Base-by-base conservation (phyloP, 2,888 invertebrate genomes). In the Machimus rusticus region DNA sequence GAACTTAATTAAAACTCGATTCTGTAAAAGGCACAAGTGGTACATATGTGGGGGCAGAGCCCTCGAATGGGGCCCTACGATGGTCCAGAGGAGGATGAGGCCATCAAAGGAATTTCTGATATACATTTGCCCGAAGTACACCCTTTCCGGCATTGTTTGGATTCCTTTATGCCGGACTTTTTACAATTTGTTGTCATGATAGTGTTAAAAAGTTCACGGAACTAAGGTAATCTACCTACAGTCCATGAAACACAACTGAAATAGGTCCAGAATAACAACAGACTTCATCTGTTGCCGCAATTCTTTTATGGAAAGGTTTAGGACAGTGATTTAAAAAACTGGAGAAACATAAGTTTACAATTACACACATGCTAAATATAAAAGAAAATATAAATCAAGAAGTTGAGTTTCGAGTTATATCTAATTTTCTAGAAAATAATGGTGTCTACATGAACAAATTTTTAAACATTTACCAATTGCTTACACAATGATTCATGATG, bases 1-100 rank as follows among this genome's bases (percentile, higher is more conserved):
- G 85, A 85, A 85, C 85, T 85, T 85, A 85, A 85, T 85, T 85
- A 85, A 85, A 85, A 85, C 46, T 85, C 57, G 85, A 46, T 74
- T 66, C 39, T 85, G 43, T 74, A 85, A 85, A 85, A 74, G 85
- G 85, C 85, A 55, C 74, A 85, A 85, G 37, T 85, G 74, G 74
- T 46, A 74, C 39, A 85, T n/a, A n/a, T 23, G 34, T 39, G 66
- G 28, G 4, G 66, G 66, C 12, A 66, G 19, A 66, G 19, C 28
- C 66, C 66, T 28, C 19, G 66, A 28, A 23, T 66, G 66, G 23
- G 51, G 23, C 39, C 28, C n/a, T 79, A 51, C 16, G 51, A 16
- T 46, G 46, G 79, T 46, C 43, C 23, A 51, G 23, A 9, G 28
- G 39, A 28, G 28, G 46, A 46, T 43, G 43, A n/a, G 12, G 14